These are phyloP conservation scores for Myodes glareolus DNA, from an alignment of 2,113 vertebrate species.

Conservation along the genomic window DNA sequence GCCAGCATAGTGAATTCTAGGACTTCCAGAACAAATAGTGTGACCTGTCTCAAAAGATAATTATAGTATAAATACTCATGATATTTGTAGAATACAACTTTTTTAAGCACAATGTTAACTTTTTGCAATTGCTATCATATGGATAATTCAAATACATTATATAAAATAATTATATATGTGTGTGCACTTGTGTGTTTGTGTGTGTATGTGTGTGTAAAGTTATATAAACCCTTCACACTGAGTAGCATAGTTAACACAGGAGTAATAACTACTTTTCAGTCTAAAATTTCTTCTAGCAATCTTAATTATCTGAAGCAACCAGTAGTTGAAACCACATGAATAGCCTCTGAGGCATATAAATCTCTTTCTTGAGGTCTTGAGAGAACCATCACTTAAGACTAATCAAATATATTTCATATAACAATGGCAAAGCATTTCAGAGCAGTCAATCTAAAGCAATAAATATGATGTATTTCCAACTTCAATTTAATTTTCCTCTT, in stretches of 20 bases:
- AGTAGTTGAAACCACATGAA: neutral
- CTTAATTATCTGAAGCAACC: neutral
- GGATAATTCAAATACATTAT: neutral
- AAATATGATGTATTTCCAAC: conserved; percentile 11
- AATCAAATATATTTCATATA: conserved; percentile 40
- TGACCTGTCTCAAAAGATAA: neutral
- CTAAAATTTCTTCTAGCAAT: conserved; percentile 6
- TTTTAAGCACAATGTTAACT: neutral
- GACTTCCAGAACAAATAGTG: neutral
- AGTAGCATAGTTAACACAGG: accelerated
- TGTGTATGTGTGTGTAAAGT: neutral
- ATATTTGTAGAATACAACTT: neutral
- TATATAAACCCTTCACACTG: neutral
- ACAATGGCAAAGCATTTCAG: conserved; percentile 26
- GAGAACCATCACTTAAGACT: neutral
- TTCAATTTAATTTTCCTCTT: conserved; percentile 26
- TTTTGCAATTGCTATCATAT: neutral
- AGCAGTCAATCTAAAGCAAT: conserved; percentile 33
- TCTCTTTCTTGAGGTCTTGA: conserved; percentile 21
- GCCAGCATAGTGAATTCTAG: neutral
- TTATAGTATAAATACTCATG: neutral
- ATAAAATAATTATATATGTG: too few relatives aligned
- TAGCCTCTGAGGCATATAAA: neutral
- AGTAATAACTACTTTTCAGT: neutral
- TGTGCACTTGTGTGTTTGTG: neutral